These are phyloP conservation scores for Octonoba sinensis DNA, from an alignment of 2,888 invertebrate species.

Conservation along the genomic window DNA sequence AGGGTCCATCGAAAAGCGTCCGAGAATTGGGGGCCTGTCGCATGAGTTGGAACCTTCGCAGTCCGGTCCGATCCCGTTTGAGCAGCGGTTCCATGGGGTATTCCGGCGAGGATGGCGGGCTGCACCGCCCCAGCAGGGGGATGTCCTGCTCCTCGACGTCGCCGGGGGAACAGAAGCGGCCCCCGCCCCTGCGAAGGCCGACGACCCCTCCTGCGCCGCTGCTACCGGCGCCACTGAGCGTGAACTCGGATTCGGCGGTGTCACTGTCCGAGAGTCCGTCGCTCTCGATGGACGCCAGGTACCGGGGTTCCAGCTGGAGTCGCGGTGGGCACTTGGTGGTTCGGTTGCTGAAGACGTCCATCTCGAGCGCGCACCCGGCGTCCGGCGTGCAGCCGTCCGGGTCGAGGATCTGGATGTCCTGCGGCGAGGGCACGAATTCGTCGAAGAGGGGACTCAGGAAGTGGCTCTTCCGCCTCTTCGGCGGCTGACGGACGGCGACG, in stretches of 20 bases:
- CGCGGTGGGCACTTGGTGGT: slow-evolving; percentile 59
- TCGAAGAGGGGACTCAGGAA: slow-evolving; percentile 62
- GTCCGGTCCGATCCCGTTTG: slow-evolving; percentile 54
- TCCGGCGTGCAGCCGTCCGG: slow-evolving; percentile 67
- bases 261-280: slow-evolving; percentile 65
- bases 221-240: slow-evolving; percentile 6
- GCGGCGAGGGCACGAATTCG: slow-evolving; percentile 66
- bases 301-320: slow-evolving; percentile 63
- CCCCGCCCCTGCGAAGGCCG: too few relatives aligned
- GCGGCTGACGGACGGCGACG: slow-evolving; percentile 36
- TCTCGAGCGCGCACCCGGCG: slow-evolving; percentile 57
- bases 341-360: slow-evolving; percentile 57
- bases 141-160: slow-evolving; percentile 52
- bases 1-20: slow-evolving; percentile 59
- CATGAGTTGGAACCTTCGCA: slow-evolving; percentile 59
- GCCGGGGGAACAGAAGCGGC: slow-evolving; percentile 52
- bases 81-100: slow-evolving; percentile 61
- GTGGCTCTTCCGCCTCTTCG: slow-evolving; percentile 14
- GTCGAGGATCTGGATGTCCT: slow-evolving; percentile 66
- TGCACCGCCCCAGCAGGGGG: slow-evolving; percentile 60
- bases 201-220: slow-evolving; percentile 2
- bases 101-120: slow-evolving; percentile 60
- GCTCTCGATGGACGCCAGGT: slow-evolving; percentile 67
- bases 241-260: slow-evolving; percentile 45
- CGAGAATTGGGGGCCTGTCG: slow-evolving; percentile 53